A percentile compares a stretch with the other conserved stretches of the same genome.
phyloP scores from a whole-genome alignment of 2,888 invertebrate genomes.

The Trachelus stipa region DNA sequence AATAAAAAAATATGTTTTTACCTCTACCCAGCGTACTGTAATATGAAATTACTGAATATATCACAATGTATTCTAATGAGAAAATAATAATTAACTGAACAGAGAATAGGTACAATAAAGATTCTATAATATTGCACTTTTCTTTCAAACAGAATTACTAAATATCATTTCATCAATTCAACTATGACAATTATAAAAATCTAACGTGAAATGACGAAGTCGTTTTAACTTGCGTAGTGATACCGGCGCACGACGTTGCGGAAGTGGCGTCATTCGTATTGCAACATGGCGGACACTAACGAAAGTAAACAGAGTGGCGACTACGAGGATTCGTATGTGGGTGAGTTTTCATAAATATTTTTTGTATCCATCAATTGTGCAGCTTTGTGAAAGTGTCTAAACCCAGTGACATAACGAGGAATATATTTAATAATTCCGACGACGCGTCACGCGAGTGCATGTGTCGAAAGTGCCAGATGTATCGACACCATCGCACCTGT shows the following conservation, averaged over 20 bases:
- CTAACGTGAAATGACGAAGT: constrained; percentile 24
- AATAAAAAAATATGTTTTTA: too few relatives aligned
- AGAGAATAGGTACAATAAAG: too few relatives aligned
- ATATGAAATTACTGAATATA: too few relatives aligned
- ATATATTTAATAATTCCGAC: not conserved
- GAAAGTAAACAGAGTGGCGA: constrained; percentile 70
- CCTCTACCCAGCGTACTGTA: too few relatives aligned
- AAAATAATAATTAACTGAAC: too few relatives aligned
- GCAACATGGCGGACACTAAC: constrained; percentile 67
- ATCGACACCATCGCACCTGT: constrained; percentile 29
- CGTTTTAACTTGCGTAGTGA: constrained; percentile 40
- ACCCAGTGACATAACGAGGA: too few relatives aligned
- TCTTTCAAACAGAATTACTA: not conserved
- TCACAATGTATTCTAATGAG: too few relatives aligned
- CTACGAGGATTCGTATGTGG: constrained; percentile 59
- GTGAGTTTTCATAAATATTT: constrained; percentile 50
- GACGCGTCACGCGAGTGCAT: constrained; percentile 14
- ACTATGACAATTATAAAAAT: constrained; percentile 10
- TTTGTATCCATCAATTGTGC: too few relatives aligned
- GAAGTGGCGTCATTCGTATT: constrained; percentile 56
- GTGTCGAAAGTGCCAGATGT: constrained; percentile 40
- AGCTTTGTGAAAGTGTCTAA: too few relatives aligned
- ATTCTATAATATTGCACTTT: too few relatives aligned
- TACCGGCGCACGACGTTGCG: constrained; percentile 19
- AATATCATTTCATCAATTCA: not conserved